Percentiles rank a stretch among this genome's conserved stretches.
Conservation (phyloP, 2,113 vertebrate genomes). For the Embiotoca jacksoni region DNA sequence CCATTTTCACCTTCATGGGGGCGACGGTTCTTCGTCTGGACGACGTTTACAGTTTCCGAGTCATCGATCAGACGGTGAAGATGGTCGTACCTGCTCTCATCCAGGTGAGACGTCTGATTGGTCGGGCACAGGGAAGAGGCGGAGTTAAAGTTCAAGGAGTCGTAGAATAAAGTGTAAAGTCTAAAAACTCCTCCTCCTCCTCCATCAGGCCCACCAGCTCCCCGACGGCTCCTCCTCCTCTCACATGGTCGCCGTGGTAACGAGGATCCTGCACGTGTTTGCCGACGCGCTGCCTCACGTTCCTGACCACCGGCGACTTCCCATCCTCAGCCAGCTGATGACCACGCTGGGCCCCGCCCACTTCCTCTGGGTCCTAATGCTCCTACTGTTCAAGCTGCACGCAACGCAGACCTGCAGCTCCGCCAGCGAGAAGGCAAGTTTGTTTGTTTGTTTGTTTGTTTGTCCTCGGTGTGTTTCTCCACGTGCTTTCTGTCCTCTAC, state of each 20-base stretch:
- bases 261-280: constrained; percentile 90
- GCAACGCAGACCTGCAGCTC: constrained; percentile 84
- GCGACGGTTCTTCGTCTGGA: constrained; percentile 95
- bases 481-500: too few relatives aligned
- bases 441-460: neutral
- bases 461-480: neutral
- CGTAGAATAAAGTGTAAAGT: too few relatives aligned
- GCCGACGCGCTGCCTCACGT: constrained; percentile 95
- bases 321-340: constrained; percentile 89
- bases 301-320: constrained; percentile 92
- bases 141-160: too few relatives aligned
- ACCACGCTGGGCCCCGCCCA: constrained; percentile 86
- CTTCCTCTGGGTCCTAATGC: constrained; percentile 94
- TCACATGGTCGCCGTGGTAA: constrained; percentile 85
- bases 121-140: too few relatives aligned
- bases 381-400: constrained; percentile 92
- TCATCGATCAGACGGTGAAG: constrained; percentile 95
- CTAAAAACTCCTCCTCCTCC: neutral
- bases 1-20: constrained; percentile 99
- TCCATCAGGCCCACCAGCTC: constrained; percentile 86
- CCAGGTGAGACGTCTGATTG: constrained; percentile 79
- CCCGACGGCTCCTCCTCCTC: constrained; percentile 70
- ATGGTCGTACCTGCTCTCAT: constrained; percentile 96
- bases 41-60: constrained; percentile 95
- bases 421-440: constrained; percentile 85